Percentiles rank a stretch among this genome's conserved stretches.
Evolutionary conservation across 2,888 invertebrate species (phyloP).

Genomic region (Eurytoma adleriae): DNA sequence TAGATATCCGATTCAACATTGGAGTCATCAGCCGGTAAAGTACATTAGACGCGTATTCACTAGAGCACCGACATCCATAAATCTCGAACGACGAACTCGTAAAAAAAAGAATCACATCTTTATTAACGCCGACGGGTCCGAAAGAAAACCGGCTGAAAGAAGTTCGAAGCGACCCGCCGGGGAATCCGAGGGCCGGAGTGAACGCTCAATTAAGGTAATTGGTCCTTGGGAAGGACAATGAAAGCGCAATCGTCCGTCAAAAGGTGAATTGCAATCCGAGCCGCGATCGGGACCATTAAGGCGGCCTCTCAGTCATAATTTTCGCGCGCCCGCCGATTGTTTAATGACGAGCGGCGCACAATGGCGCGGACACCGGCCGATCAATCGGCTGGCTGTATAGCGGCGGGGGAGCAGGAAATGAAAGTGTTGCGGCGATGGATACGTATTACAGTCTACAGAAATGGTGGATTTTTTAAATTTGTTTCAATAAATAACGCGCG

Average conservation of each 20-base stretch:
- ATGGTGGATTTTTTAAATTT: too few species aligned
- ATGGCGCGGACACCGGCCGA: conserved; percentile 11
- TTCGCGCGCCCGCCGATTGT: background rate
- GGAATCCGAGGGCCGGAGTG: background rate
- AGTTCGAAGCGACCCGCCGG: background rate
- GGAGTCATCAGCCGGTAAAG: too few species aligned
- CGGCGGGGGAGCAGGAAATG: background rate
- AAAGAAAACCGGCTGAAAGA: background rate
- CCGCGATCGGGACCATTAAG: background rate
- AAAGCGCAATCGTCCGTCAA: too few species aligned
- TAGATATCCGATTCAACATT: too few species aligned
- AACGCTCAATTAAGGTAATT: conserved; percentile 43
- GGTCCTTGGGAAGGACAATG: conserved; percentile 17
- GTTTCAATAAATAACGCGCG: too few species aligned
- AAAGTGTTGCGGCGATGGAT: background rate
- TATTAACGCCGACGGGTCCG: conserved; percentile 25
- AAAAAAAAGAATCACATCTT: conserved; percentile 5
- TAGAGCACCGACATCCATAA: background rate
- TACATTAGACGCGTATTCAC: background rate
- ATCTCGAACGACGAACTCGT: too few species aligned
- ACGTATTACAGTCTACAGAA: background rate
- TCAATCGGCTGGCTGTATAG: conserved; percentile 6
- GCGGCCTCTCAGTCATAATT: background rate
- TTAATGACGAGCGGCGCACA: background rate
- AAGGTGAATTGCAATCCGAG: conserved; percentile 16